phyloP scores from a whole-genome alignment of 64 coral and sea anemone genomes.

The Stichodactyla helianthus region DNA sequence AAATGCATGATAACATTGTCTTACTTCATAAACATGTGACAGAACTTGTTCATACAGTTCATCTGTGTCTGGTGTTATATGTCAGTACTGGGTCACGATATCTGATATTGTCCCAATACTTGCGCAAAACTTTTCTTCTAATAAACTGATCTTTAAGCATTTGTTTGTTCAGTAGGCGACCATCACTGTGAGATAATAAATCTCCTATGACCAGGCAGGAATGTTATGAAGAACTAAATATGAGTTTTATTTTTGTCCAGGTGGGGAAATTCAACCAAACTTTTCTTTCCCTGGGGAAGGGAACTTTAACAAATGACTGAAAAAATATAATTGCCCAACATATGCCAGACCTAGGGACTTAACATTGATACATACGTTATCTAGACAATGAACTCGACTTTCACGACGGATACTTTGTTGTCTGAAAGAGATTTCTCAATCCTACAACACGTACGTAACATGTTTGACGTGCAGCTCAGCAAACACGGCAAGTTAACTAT shows the following conservation, averaged over 20 bases:
- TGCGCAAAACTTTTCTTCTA: neutral
- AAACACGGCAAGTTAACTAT: neutral
- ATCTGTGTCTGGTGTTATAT: too few species aligned
- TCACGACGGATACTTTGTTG: neutral
- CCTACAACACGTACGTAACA: neutral
- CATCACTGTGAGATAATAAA: neutral
- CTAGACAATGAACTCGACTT: neutral
- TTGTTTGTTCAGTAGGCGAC: neutral
- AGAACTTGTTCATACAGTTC: too few species aligned
- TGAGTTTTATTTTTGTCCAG: too few species aligned
- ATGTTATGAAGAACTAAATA: neutral
- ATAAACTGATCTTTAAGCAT: neutral
- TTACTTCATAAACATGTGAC: too few species aligned
- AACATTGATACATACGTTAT: too few species aligned
- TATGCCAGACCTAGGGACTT: too few species aligned
- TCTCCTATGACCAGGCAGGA: neutral
- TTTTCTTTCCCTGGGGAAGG: too few species aligned
- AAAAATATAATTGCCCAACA: too few species aligned
- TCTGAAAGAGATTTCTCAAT: neutral
- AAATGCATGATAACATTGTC: too few species aligned
- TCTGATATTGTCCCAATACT: neutral
- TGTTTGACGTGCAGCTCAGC: neutral
- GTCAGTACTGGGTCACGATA: neutral
- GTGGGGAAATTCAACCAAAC: too few species aligned
- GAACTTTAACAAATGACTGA: too few species aligned